Base-by-base conservation (phyloP, 2,888 invertebrate genomes). In the Helicoverpa assulta region DNA sequence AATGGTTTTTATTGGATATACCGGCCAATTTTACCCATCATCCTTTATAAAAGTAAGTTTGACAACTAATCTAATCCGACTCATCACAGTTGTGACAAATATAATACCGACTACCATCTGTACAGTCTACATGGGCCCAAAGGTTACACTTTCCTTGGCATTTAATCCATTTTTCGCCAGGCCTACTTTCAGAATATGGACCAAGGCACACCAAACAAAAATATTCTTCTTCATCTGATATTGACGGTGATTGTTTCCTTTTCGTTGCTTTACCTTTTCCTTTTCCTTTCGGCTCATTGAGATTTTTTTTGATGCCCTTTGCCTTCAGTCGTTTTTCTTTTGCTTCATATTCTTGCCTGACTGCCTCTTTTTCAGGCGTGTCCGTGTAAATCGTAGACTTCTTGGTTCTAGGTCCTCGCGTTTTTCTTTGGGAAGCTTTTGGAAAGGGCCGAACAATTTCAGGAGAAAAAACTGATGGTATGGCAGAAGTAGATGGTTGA, bases 201-300 rank as follows among this genome's bases (percentile, higher is more conserved):
- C n/a, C 18, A 5, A 47, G 4, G n/a, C 58, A 47, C 4, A 59
- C 26, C 26, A 29, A 26, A 59, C 58, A 47, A 47, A 59, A 59
- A 47, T 59, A 47, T n/a, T 59, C 47, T 47, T 59, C 47, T 59
- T 59, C 47, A 47, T 59, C 47, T 14, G 26, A 59, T 47, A 26
- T 14, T 12, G 43, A 7, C 26, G n/a, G 19, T 21, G 19, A 47
- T 26, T 21, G n/a, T 14, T 47, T 59, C 14, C 14, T 10, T 47
- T 59, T 29, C 0, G 1, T 59, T 1, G 1, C 47, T 26, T 21
- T 59, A 6, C 5, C 18, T 59, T 47, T 47, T 47, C 40, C n/a
- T 26, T 59, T 47, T 21, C 21, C 21, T 21, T 21, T 21, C n/a
- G 10, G 4, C 19, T 57, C 19, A 33, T 18, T 56, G 7, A 56